These are phyloP conservation scores for Ennomos erosarius DNA, from an alignment of 2,888 invertebrate species.

Conservation along the genomic window DNA sequence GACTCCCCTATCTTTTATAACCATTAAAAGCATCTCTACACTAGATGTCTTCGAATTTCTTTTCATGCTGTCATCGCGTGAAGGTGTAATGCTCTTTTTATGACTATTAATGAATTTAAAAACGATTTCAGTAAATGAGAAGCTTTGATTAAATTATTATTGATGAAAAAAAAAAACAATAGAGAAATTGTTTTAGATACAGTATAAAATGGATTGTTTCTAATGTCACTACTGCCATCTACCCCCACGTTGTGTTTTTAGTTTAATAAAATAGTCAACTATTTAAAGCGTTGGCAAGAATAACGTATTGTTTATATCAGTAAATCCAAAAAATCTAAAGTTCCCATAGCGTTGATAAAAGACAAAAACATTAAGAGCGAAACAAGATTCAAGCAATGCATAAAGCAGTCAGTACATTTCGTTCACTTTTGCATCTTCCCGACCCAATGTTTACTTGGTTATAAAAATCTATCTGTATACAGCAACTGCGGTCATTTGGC, in stretches of 20 bases:
- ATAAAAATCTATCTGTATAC: slow-evolving; percentile 36
- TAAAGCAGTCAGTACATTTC: slow-evolving; percentile 20
- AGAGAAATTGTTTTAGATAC: neutral
- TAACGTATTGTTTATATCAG: neutral
- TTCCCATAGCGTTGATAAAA: too few relatives aligned
- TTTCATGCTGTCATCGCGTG: slow-evolving; percentile 29
- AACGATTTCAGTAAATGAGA: slow-evolving; percentile 31
- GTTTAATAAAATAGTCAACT: neutral
- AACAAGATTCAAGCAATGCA: neutral
- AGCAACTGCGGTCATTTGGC: slow-evolving; percentile 44
- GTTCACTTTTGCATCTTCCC: slow-evolving; percentile 20
- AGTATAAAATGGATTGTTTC: too few relatives aligned
- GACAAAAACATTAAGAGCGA: neutral
- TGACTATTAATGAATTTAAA: slow-evolving; percentile 22
- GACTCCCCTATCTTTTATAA: slow-evolving; percentile 48
- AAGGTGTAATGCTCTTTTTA: slow-evolving; percentile 40
- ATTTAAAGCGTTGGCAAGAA: neutral
- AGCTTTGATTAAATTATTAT: slow-evolving; percentile 30
- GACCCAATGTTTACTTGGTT: slow-evolving; percentile 33
- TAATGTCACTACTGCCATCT: too few relatives aligned
- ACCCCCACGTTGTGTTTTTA: too few relatives aligned
- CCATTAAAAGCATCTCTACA: slow-evolving; percentile 40
- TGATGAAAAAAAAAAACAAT: slow-evolving; percentile 19
- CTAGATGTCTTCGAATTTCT: slow-evolving; percentile 37
- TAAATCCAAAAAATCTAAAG: too few relatives aligned